These are phyloP conservation scores for Syngnathus typhle DNA, from an alignment of 2,113 vertebrate genomes.

Conservation along the genomic window DNA sequence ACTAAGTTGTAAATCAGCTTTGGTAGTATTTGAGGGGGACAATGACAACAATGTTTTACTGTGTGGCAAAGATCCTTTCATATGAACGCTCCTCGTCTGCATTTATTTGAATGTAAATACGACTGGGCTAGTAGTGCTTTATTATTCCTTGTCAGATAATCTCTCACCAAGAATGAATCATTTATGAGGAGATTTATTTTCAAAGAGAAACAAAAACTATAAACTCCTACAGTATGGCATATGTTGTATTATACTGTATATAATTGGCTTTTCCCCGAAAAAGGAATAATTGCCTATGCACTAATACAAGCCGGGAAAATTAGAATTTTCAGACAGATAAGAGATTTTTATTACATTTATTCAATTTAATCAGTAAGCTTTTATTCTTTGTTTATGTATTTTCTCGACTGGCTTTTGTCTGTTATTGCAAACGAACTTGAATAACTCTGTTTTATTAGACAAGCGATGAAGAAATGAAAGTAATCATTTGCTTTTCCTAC, in stretches of 20 bases:
- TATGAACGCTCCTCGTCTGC: slow-evolving; percentile 60
- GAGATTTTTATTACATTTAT: not conserved
- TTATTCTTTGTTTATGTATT: slow-evolving; percentile 1
- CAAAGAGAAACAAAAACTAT: slow-evolving; percentile 67
- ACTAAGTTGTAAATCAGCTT: slow-evolving; percentile 52
- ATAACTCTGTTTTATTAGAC: slow-evolving; percentile 2
- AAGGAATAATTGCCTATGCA: slow-evolving; percentile 59
- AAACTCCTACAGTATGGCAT: slow-evolving; percentile 51
- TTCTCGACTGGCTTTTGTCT: slow-evolving; percentile 5
- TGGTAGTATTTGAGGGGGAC: slow-evolving; percentile 60
- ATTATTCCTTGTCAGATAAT: slow-evolving; percentile 68
- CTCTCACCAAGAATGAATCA: slow-evolving; percentile 60
- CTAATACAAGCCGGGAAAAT: slow-evolving; percentile 72
- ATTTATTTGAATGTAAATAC: slow-evolving; percentile 72
- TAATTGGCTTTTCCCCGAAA: slow-evolving; percentile 45
- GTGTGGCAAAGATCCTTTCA: slow-evolving; percentile 63
- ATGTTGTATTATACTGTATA: slow-evolving; percentile 54
- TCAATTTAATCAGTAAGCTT: not conserved
- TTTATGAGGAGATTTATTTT: slow-evolving; percentile 71
- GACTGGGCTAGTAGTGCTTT: slow-evolving; percentile 51
- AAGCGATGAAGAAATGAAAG: slow-evolving; percentile 61
- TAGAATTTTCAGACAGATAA: slow-evolving; percentile 52
- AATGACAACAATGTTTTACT: slow-evolving; percentile 62
- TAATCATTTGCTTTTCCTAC: slow-evolving; percentile 73
- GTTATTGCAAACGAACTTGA: not conserved